phyloP scores from a whole-genome alignment of 2,888 invertebrate species.

The Aethes cnicana region DNA sequence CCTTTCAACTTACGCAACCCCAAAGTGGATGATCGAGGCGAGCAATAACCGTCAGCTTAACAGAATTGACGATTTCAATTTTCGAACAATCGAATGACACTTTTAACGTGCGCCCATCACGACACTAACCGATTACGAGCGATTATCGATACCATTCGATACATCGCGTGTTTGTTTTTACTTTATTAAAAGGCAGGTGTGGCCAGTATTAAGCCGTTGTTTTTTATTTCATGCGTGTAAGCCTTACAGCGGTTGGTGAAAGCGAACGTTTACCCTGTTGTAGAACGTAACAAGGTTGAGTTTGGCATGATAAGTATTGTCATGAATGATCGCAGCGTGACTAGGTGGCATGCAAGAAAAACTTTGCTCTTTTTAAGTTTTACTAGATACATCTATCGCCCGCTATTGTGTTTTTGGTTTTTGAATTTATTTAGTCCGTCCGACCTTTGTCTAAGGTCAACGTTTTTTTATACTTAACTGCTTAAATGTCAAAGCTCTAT shows the following conservation, averaged over 20 bases:
- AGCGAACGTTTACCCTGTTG: background rate
- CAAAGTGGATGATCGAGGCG: conserved; percentile 14
- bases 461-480: background rate
- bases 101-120: conserved; percentile 59
- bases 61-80: conserved; percentile 54
- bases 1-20: conserved; percentile 26
- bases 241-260: background rate
- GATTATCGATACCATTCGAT: conserved; percentile 67
- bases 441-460: no score
- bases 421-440: no score
- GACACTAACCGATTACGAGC: conserved; percentile 46
- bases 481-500: background rate
- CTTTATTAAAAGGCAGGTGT: conserved; percentile 56
- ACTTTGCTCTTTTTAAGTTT: conserved; percentile 25
- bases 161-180: conserved; percentile 56
- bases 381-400: conserved; percentile 23
- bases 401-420: conserved; percentile 16
- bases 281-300: background rate
- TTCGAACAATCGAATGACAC: conserved; percentile 49
- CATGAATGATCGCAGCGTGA: background rate
- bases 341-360: conserved; percentile 26
- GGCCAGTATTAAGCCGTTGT: conserved; percentile 31
- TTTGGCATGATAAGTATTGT: conserved; percentile 13
- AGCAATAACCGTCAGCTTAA: conserved; percentile 37
- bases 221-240: conserved; percentile 22